Base-by-base conservation (phyloP, 2,113 vertebrate genomes). In the Xiphophorus couchianus region DNA sequence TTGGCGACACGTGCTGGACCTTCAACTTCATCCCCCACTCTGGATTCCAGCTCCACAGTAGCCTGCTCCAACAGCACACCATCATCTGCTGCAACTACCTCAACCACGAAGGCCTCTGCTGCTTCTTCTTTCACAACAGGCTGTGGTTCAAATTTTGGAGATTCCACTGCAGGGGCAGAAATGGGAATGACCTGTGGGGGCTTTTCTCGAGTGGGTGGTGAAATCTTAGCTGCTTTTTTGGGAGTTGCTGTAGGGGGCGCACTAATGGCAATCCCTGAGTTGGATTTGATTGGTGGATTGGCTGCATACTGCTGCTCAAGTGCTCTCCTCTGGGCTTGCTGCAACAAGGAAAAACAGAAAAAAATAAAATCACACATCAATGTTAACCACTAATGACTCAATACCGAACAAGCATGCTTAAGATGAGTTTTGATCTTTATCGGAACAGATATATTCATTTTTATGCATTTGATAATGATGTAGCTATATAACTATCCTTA, bases 271-370 rank as follows among this genome's bases (percentile, higher is more conserved):
- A 90, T 88, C 8, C 70, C 89, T 0, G 88, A 84, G 29, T 81
- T 80, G 1, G 88, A 74, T 77, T 92, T 93, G 67, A 76, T 82
- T 4, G 77, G 81, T 0, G 62, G 83, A 62, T 77, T 79, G 14
- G 73, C 29, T 1, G 73, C 77, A 76, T 91, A 77, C 28, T 89
- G 90, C 22, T 94, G 91, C 66, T 94, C 92, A 0, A 93, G 85
- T 28, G 67, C 48, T 86, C 81, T 84, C 86, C 88, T 91, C 80
- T 85, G 90, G 64, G 86, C 88, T 17, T 92, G 91, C 93, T 93
- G 86, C 66, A 86, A 11, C 15, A 17, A 7, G n/a, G 31, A 72
- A 69, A 77, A 11, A 84, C 14, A 66, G 5, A 63, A 61, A 33
- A 66, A 30, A 7, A 33, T 1, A 9, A 35, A 35, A 35, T 8